Evolutionary conservation across 2,113 vertebrate genomes (phyloP).

Genomic region (Siphamia tubifer): DNA sequence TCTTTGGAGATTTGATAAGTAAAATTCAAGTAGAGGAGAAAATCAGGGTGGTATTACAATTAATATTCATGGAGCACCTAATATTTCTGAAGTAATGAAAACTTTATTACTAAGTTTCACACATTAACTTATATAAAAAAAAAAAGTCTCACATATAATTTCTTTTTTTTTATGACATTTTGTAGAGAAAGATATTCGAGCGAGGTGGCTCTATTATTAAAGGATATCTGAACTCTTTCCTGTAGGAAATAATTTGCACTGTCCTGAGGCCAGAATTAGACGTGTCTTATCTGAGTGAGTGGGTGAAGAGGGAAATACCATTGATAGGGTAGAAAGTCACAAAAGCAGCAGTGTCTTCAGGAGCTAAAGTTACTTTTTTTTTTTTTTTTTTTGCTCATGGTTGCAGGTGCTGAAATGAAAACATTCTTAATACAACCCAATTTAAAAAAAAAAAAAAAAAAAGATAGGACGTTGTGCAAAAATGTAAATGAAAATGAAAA

Average conservation of each 20-base stretch:
- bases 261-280: background rate
- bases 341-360: background rate
- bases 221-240: too few species aligned
- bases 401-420: background rate
- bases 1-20: background rate
- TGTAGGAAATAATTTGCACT: background rate
- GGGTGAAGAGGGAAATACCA: background rate
- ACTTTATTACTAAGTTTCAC: background rate
- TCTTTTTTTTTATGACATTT: background rate
- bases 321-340: background rate
- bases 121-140: background rate
- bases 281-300: background rate
- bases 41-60: background rate
- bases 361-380: background rate
- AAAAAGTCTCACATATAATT: background rate
- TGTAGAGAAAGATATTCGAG: background rate
- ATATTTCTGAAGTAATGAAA: background rate
- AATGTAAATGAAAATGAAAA: too few species aligned
- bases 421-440: too few species aligned
- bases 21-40: background rate
- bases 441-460: too few species aligned
- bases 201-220: background rate
- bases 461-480: too few species aligned
- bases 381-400: background rate
- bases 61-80: background rate